Percentiles rank a stretch among this genome's conserved stretches.
Conservation (phyloP, 2,888 invertebrate species). For the Amphipoea lucens region DNA sequence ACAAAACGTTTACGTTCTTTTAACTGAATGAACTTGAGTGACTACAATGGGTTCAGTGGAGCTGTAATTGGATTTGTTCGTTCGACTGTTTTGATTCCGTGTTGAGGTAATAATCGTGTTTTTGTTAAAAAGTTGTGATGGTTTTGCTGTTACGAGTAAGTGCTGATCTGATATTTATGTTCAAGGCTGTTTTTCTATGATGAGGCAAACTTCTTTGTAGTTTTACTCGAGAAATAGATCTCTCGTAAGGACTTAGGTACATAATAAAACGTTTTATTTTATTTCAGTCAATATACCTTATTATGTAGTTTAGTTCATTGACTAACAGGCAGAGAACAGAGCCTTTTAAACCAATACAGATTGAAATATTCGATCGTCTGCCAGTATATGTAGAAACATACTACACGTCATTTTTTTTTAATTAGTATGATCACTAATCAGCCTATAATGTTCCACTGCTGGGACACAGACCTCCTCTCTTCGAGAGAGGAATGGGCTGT, state of each 20-base stretch:
- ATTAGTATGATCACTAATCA: too few relatives aligned
- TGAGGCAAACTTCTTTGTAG: not conserved
- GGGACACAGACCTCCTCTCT: too few relatives aligned
- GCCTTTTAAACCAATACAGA: not conserved
- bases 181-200: constrained; percentile 12
- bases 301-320: not conserved
- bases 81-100: constrained; percentile 47
- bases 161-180: constrained; percentile 12
- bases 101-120: constrained; percentile 39
- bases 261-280: not conserved
- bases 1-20: constrained; percentile 61
- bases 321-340: not conserved
- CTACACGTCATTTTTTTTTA: too few relatives aligned
- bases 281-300: not conserved
- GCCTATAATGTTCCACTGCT: too few relatives aligned
- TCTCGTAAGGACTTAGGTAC: too few relatives aligned
- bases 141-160: constrained; percentile 2
- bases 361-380: not conserved
- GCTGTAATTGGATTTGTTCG: constrained; percentile 57
- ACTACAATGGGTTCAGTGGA: constrained; percentile 62
- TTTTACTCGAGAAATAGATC: not conserved
- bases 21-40: constrained; percentile 66
- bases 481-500: too few relatives aligned
- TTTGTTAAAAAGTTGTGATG: constrained; percentile 36
- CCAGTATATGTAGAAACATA: not conserved